Conservation (phyloP, 2,888 invertebrate genomes). For the Limnephilus lunatus region DNA sequence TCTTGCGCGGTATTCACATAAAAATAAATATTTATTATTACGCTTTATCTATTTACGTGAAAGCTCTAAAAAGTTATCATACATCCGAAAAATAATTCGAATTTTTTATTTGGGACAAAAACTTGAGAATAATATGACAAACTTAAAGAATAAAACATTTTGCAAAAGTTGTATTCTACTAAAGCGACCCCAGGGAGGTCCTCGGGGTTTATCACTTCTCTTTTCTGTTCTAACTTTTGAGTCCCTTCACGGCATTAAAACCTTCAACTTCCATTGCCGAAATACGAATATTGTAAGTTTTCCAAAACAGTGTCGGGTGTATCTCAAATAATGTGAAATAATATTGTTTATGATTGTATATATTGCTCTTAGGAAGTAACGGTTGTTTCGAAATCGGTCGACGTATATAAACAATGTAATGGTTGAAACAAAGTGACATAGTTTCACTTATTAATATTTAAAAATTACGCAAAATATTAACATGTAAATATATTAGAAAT, state of each 20-base stretch:
- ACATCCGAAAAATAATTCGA: neutral
- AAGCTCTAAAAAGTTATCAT: neutral
- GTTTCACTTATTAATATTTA: too few species aligned
- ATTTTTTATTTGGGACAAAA: neutral
- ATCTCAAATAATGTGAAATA: too few species aligned
- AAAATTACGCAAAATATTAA: too few species aligned
- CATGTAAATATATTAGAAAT: too few species aligned
- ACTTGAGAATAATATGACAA: constrained; percentile 41
- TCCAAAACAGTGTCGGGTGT: neutral
- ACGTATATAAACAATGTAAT: too few species aligned
- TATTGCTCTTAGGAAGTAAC: too few species aligned
- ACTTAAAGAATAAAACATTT: constrained; percentile 56
- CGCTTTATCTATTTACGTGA: neutral
- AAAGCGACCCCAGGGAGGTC: constrained; percentile 50
- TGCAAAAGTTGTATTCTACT: constrained; percentile 46
- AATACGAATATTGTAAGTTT: neutral
- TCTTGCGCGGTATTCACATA: too few species aligned
- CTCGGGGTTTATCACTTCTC: constrained; percentile 46
- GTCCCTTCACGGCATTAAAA: constrained; percentile 30
- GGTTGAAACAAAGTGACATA: too few species aligned
- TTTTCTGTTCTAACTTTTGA: constrained; percentile 42
- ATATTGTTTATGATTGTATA: too few species aligned
- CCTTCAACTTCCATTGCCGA: neutral
- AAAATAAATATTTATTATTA: too few species aligned
- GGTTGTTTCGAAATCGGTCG: too few species aligned